Evolutionary conservation across 1,140 invertebrate species (phyloP).

Genomic region (Colletes gigas): DNA sequence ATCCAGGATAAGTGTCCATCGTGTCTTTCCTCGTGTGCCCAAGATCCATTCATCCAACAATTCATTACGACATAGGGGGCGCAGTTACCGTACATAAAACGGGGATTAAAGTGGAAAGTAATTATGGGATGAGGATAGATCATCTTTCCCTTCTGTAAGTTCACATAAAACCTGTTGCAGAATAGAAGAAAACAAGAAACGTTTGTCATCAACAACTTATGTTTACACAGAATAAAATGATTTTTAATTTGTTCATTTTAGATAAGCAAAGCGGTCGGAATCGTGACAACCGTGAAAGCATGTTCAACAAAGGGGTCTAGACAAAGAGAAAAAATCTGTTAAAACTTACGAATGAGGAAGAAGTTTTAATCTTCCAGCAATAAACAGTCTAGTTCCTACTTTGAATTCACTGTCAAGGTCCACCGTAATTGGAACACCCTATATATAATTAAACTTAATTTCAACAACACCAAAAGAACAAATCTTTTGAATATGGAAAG

Average conservation of each 20-base stretch:
- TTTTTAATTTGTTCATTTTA: too few species aligned
- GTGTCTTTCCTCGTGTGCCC: constrained; percentile 78
- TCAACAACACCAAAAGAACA: background rate
- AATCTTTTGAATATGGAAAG: background rate
- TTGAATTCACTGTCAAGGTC: constrained; percentile 77
- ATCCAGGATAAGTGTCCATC: constrained; percentile 76
- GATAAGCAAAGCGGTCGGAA: too few species aligned
- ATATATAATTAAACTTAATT: constrained; percentile 10
- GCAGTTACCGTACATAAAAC: constrained; percentile 80
- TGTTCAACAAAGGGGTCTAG: too few species aligned
- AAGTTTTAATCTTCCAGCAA: constrained; percentile 84
- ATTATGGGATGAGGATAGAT: constrained; percentile 85
- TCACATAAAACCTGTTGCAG: constrained; percentile 83
- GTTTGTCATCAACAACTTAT: background rate
- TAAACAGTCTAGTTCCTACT: constrained; percentile 80
- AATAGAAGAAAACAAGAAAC: background rate
- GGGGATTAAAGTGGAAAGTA: constrained; percentile 85
- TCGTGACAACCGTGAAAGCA: too few species aligned
- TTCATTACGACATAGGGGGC: constrained; percentile 79
- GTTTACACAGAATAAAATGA: too few species aligned
- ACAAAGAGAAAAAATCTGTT: too few species aligned
- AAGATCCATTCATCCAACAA: constrained; percentile 75
- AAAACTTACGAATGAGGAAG: constrained; percentile 83
- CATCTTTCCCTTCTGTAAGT: constrained; percentile 84
- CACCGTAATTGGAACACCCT: constrained; percentile 79